phyloP scores from a whole-genome alignment of 2,113 vertebrate genomes.

The Regulus satrapa region DNA sequence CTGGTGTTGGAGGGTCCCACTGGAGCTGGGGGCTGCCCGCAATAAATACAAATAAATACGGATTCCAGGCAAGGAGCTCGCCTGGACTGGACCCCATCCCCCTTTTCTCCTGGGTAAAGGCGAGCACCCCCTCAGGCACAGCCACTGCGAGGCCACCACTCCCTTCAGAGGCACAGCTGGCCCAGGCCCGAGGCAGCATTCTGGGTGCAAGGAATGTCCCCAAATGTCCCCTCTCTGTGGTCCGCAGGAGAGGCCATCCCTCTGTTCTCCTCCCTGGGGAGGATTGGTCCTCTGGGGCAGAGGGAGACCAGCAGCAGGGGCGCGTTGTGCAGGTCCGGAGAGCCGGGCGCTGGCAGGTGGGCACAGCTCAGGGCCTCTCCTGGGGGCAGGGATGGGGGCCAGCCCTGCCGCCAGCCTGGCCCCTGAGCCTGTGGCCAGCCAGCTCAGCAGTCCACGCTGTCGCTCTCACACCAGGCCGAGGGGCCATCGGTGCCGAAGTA shows the following conservation, averaged over 20 bases:
- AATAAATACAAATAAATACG: slow-evolving; percentile 58
- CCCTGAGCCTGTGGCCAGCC: background rate
- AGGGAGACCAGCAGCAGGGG: background rate
- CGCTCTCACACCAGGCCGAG: slow-evolving; percentile 78
- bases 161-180: background rate
- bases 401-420: background rate
- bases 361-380: background rate
- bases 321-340: background rate
- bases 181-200: background rate
- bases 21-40: background rate
- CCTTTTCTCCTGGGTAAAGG: background rate
- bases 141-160: background rate
- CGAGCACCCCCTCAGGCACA: background rate
- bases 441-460: slow-evolving; percentile 79
- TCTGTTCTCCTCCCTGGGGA: background rate
- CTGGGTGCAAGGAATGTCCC: background rate
- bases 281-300: background rate
- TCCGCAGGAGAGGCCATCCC: background rate
- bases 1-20: background rate
- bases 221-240: background rate
- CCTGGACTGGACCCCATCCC: background rate
- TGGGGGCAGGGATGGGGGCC: background rate
- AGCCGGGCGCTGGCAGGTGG: background rate
- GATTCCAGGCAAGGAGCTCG: background rate
- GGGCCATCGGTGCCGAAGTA: slow-evolving; percentile 88